Evolutionary conservation across 2,888 invertebrate genomes (phyloP).

Genomic region (Elmis aenea): DNA sequence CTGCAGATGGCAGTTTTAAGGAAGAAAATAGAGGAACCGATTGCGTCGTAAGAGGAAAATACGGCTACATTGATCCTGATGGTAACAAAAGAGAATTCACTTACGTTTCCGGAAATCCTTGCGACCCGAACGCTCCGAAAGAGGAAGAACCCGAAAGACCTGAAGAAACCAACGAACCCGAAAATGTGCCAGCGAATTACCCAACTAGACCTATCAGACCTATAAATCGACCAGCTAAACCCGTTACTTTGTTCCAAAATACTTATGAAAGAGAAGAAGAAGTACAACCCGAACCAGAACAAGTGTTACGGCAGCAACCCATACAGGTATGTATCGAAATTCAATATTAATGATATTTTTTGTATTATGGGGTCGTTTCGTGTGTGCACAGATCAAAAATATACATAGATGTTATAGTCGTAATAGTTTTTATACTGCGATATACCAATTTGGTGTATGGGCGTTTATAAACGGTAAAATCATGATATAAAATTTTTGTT

Average conservation of each 20-base stretch:
- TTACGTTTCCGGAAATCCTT: slow-evolving; percentile 81
- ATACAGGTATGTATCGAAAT: slow-evolving; percentile 29
- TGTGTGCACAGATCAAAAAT: neutral
- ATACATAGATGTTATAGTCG: too few species aligned
- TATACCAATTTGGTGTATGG: too few species aligned
- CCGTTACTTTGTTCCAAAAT: slow-evolving; percentile 67
- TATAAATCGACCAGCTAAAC: slow-evolving; percentile 41
- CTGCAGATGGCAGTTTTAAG: slow-evolving; percentile 81
- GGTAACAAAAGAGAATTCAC: slow-evolving; percentile 83
- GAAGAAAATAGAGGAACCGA: slow-evolving; percentile 82
- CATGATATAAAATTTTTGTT: too few species aligned
- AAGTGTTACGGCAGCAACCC: slow-evolving; percentile 44
- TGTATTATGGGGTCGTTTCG: neutral
- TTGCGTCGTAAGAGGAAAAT: slow-evolving; percentile 81
- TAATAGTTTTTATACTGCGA: too few species aligned
- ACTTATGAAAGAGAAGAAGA: slow-evolving; percentile 61
- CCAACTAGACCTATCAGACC: slow-evolving; percentile 53
- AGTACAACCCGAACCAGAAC: slow-evolving; percentile 55
- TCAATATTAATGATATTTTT: slow-evolving; percentile 1
- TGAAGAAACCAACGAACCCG: slow-evolving; percentile 49
- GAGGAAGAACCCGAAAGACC: slow-evolving; percentile 56
- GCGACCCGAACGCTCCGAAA: slow-evolving; percentile 76
- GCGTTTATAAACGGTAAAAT: too few species aligned
- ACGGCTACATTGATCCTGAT: slow-evolving; percentile 82
- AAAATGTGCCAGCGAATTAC: slow-evolving; percentile 59